Evolutionary conservation across 2,797 vertebrate genomes (phyloP).

Genomic region (Galaxias olidus): DNA sequence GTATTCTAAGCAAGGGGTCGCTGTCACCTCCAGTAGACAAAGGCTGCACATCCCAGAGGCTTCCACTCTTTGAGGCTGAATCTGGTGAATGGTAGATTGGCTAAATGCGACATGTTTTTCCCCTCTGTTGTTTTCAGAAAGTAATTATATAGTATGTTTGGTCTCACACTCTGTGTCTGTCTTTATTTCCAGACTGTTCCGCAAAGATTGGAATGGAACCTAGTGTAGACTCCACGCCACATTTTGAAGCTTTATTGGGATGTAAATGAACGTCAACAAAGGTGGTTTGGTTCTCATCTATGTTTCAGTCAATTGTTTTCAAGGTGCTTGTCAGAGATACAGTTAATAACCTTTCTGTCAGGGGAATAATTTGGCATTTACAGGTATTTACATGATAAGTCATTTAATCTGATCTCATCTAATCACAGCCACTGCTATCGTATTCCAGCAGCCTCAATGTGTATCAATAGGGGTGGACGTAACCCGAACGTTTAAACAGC

Average conservation of each 20-base stretch:
- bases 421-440: slow-evolving; percentile 15
- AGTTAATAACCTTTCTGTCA: neutral
- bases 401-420: slow-evolving; percentile 4
- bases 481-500: slow-evolving; percentile 43
- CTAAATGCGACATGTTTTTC: no score
- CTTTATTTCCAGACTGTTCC: slow-evolving; percentile 36
- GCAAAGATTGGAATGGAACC: slow-evolving; percentile 27
- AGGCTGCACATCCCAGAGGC: no score
- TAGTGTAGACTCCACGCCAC: slow-evolving; percentile 40
- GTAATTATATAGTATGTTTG: neutral
- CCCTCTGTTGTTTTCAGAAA: no score
- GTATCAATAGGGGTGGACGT: slow-evolving; percentile 2
- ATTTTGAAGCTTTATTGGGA: slow-evolving; percentile 40
- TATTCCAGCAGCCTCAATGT: slow-evolving; percentile 14
- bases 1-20: no score
- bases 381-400: neutral
- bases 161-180: neutral
- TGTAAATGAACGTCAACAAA: slow-evolving; percentile 37
- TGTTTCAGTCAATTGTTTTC: no score
- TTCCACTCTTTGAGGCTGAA: no score
- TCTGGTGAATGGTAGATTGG: no score
- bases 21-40: no score
- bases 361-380: neutral
- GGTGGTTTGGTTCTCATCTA: neutral
- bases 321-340: neutral